Evolutionary conservation across 2,113 vertebrate genomes (phyloP).

Genomic region (Mirounga angustirostris): DNA sequence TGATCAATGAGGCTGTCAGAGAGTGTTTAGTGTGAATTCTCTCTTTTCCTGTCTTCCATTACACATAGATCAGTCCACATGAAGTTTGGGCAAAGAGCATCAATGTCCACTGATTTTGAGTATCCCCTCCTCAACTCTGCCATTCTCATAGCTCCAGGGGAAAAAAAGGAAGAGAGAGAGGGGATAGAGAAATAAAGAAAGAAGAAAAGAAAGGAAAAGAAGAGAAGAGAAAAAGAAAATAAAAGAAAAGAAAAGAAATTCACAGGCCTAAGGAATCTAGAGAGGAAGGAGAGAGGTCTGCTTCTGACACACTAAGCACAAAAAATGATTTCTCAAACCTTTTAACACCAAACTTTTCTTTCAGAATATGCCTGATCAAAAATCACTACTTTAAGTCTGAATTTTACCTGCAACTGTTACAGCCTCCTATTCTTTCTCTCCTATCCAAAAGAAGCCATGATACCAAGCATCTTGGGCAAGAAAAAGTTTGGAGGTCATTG

Average conservation of each 20-base stretch:
- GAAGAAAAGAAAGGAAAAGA: accelerated
- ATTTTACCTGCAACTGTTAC: not conserved
- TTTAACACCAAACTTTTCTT: not conserved
- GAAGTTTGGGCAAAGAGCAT: not conserved
- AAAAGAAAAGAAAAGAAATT: not conserved
- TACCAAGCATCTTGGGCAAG: not conserved
- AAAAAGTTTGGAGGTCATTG: not conserved
- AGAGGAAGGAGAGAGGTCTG: conserved; percentile 26
- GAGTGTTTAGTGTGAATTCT: not conserved
- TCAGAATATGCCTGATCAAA: not conserved
- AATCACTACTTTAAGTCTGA: not conserved
- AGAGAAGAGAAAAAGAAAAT: accelerated
- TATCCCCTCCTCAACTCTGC: not conserved
- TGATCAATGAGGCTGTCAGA: not conserved
- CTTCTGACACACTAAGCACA: not conserved
- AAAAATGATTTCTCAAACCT: not conserved
- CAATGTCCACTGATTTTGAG: not conserved
- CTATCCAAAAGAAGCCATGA: not conserved
- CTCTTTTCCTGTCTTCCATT: not conserved
- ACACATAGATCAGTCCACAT: not conserved
- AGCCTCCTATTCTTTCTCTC: not conserved
- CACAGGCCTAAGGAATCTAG: conserved; percentile 59
- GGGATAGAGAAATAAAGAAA: accelerated
- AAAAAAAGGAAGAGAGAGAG: not conserved
- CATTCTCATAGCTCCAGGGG: not conserved